Evolutionary conservation across 1,140 invertebrate species (phyloP).

Genomic region (Eriocheir sinensis): DNA sequence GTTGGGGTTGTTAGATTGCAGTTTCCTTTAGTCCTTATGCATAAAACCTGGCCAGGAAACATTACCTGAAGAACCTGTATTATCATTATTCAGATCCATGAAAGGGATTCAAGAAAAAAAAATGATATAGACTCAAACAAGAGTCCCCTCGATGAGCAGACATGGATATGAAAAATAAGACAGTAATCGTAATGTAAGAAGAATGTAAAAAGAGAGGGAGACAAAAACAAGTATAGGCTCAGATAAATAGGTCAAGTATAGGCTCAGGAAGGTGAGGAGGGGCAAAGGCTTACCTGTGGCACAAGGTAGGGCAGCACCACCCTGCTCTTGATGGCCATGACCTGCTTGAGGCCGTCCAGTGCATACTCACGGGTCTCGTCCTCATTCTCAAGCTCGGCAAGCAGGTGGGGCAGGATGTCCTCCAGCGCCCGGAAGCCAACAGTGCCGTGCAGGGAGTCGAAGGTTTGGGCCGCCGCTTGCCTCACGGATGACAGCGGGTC

Average conservation of each 20-base stretch:
- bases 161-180: too few relatives aligned
- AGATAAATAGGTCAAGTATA: background rate
- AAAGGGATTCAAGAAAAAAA: too few relatives aligned
- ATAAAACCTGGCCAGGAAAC: too few relatives aligned
- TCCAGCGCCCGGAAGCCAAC: conserved; percentile 97
- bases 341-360: conserved; percentile 96
- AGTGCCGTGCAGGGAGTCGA: conserved; percentile 96
- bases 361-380: conserved; percentile 89
- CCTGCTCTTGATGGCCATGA: conserved; percentile 97
- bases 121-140: too few relatives aligned
- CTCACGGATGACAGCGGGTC: conserved; percentile 96
- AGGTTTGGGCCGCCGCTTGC: conserved; percentile 96
- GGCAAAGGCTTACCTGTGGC: conserved; percentile 84
- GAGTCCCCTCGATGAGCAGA: too few relatives aligned
- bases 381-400: conserved; percentile 89
- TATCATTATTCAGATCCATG: too few relatives aligned
- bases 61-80: too few relatives aligned
- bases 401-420: conserved; percentile 96
- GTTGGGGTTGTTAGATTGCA: too few relatives aligned
- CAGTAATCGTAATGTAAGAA: background rate
- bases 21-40: too few relatives aligned
- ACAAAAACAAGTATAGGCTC: background rate
- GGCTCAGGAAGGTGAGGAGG: too few relatives aligned
- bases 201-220: background rate
- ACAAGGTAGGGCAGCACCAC: conserved; percentile 97